Conservation (phyloP, 2,113 vertebrate genomes). For the Bufo gargarizans region DNA sequence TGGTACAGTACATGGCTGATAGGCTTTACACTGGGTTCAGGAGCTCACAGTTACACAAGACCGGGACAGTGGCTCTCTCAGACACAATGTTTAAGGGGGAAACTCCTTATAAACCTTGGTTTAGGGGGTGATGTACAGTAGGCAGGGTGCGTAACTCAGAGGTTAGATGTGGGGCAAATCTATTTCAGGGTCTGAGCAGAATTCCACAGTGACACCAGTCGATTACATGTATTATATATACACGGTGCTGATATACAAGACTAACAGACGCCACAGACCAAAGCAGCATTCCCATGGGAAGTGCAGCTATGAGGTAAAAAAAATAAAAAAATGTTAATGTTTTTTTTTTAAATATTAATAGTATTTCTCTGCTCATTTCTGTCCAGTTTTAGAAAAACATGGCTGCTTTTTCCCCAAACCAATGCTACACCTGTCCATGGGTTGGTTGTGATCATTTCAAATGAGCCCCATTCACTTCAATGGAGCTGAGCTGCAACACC, state of each 20-base stretch:
- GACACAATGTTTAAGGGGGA: neutral
- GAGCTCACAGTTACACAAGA: too few species aligned
- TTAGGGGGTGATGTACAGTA: neutral
- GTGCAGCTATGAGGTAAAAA: neutral
- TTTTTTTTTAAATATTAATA: neutral
- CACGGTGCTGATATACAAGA: neutral
- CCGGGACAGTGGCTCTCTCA: neutral
- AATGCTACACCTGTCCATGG: neutral
- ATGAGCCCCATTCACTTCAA: neutral
- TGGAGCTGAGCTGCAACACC: neutral
- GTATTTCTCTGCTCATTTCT: too few species aligned
- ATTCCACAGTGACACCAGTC: constrained; percentile 9
- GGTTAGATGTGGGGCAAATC: neutral
- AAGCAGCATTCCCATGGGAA: constrained; percentile 14
- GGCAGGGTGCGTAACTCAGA: neutral
- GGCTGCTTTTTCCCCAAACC: neutral
- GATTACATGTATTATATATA: constrained; percentile 25
- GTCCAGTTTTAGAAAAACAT: too few species aligned
- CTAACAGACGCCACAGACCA: neutral
- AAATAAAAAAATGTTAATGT: neutral
- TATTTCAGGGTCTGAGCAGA: neutral
- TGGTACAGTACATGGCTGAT: too few species aligned
- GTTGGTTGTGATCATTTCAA: neutral
- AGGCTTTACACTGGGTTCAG: too few species aligned
- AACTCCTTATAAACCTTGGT: neutral